phyloP scores from a whole-genome alignment of 2,888 invertebrate species.

The Cryptus armator region DNA sequence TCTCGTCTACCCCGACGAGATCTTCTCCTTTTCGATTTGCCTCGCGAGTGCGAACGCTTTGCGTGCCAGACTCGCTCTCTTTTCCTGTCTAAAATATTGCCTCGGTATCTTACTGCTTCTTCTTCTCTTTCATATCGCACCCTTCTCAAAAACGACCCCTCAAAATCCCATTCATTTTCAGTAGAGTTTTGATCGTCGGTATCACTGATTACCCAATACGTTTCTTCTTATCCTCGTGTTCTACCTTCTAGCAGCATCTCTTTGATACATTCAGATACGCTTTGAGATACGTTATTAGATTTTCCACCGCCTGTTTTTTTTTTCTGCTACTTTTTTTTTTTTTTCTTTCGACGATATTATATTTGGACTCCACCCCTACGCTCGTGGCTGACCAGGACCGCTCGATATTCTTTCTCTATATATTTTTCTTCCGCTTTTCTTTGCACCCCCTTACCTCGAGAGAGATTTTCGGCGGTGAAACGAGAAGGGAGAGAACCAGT shows the following conservation, averaged over 20 bases:
- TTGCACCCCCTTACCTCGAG: not conserved
- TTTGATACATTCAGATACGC: not conserved
- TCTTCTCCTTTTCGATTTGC: slow-evolving; percentile 7
- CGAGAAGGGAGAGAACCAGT: slow-evolving; percentile 2
- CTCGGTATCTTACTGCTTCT: too few relatives aligned
- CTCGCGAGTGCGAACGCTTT: not conserved
- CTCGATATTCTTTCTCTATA: slow-evolving; percentile 49
- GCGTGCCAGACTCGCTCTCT: not conserved
- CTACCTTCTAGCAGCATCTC: not conserved
- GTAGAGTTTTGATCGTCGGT: not conserved
- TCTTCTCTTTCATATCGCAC: too few relatives aligned
- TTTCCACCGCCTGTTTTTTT: slow-evolving; percentile 4
- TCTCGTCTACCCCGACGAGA: not conserved
- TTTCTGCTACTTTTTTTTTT: not conserved
- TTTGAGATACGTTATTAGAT: slow-evolving; percentile 7
- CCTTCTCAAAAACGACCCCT: too few relatives aligned
- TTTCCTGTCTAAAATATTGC: too few relatives aligned
- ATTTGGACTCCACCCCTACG: slow-evolving; percentile 11
- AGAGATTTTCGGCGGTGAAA: slow-evolving; percentile 17
- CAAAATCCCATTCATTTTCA: not conserved
- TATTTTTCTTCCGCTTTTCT: slow-evolving; percentile 14
- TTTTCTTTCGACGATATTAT: slow-evolving; percentile 1
- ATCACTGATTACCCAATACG: not conserved
- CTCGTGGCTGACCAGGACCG: slow-evolving; percentile 27
- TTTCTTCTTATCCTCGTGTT: not conserved